Evolutionary conservation across 2,888 invertebrate genomes (phyloP), one percentile per base, ranked within the genome.

Genomic region (Agriotes lineatus): DNA sequence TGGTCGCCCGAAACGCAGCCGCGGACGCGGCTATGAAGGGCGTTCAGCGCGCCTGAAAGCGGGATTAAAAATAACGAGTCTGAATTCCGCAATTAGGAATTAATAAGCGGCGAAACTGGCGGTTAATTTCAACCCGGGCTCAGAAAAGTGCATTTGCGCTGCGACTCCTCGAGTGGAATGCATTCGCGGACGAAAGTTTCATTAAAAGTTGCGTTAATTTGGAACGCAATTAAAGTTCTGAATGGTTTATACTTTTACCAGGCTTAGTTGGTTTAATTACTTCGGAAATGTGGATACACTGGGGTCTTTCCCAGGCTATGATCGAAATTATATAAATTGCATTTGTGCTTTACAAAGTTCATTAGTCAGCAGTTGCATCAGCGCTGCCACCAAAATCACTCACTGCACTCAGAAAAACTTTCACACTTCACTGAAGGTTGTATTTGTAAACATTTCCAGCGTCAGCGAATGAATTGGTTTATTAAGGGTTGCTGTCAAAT

Each of bases 1-100:
- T 57, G 57, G 57, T 64, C 57, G 18, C 35, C 10, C n/a, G 33
- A 59, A 37, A 35, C 25, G 30, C 25, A 52, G 25, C 25, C 25
- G 7, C 25, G 25, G 20, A 20, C 30, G 22, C 37, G 57, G 19
- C 16, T 16, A 35, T 18, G 16, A 54, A 54, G 35, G 16, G 25
- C 5, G 1, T 25, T 42, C 16, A 42, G 16, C 16, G 9, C 3
- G 10, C 42, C 2, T 2, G 16, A 42, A 42, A 14, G 2, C 9
- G 48, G n/a, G 20, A 10, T 22, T 20, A 14, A 22, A 48, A 48
- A 48, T 48, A 22, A 22, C 22, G 9, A 48, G 12, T 22, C 22
- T 1, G 1, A 20, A 48, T 22, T 18, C 14, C 19, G 2, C 1
- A 22, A 48, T n/a, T 20, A 14, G 22, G 22, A 16, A 6, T 5